Base-by-base conservation (phyloP, 2,113 vertebrate species). In the Myotis lucifugus region DNA sequence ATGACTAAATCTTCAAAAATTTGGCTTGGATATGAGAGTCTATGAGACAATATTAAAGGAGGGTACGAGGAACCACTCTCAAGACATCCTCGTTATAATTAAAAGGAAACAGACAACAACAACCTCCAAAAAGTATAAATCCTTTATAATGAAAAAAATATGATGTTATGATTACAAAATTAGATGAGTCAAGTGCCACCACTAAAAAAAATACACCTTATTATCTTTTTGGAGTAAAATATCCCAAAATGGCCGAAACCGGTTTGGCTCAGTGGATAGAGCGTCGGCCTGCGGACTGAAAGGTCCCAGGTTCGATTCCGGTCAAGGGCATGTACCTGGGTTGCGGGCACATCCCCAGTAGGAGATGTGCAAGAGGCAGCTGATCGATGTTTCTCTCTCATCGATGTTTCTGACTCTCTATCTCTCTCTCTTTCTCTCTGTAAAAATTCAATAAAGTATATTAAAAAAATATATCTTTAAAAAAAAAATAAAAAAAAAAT, bases 81-180 rank as follows among this genome's bases (percentile, higher is more conserved):
- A 83, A 69, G 5, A 59, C 19, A 64, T 27, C 11, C 0, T 82
- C 2, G 70, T 29, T 54, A 6, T 40, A 34, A 69, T 64, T 59
- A 27, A 70, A 88, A 46, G 19, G 1, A 81, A 90, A 59, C 9
- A 61, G 72, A 66, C 6, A 27, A 67, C 12, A 48, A 90, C 19
- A 6, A 37, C 23, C 48, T 74, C 25, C 13, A 40, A 79, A 82
- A 85, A 67, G 1, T 18, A 21, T 52, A n/a, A 70, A 54, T 82
- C 4, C 8, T 77, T 77, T 15, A 32, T 29, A 72, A 70, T 69
- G 50, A 85, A 86, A 23, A 18, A 18, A 70, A 29, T 42, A 61
- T n/a, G 12, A 46, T 50, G 5, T 32, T 93, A 54, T 70, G 6
- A 88, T 87, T 84, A 73, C 50, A 48, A 93, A 96, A 66, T 74